phyloP scores from a whole-genome alignment of 2,888 invertebrate genomes.

The Protula sp. region DNA sequence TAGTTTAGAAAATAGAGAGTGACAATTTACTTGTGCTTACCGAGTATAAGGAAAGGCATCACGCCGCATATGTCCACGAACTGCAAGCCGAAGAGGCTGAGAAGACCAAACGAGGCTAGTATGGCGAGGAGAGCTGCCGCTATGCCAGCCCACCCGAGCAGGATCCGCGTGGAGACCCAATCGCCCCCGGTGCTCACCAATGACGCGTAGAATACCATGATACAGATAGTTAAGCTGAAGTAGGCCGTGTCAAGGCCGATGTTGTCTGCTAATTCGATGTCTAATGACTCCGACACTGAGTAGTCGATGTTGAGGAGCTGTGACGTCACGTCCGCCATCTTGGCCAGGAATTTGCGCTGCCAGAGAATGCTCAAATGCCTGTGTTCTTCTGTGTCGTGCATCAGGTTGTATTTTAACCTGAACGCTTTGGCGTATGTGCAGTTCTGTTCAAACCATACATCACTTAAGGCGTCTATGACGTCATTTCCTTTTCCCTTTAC shows the following conservation, averaged over 20 bases:
- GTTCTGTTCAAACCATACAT: neutral
- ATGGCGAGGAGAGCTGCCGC: constrained; percentile 29
- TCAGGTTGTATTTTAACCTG: constrained; percentile 11
- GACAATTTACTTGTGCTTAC: constrained; percentile 23
- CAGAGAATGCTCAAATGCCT: constrained; percentile 5
- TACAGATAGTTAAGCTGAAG: constrained; percentile 13
- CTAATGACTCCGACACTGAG: constrained; percentile 25
- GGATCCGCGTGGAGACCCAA: constrained; percentile 19
- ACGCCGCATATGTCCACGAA: constrained; percentile 34
- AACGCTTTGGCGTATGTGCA: constrained; percentile 6
- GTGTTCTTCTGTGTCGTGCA: constrained; percentile 1
- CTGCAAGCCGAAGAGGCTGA: constrained; percentile 24
- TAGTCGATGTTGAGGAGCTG: constrained; percentile 10
- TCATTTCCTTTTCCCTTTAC: neutral
- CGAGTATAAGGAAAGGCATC: constrained; percentile 32
- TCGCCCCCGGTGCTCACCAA: constrained; percentile 13
- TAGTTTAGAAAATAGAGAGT: too few relatives aligned
- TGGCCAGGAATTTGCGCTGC: constrained; percentile 10
- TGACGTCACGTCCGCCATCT: neutral
- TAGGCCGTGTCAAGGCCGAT: constrained; percentile 12
- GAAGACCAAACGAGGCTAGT: constrained; percentile 29
- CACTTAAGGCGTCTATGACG: neutral
- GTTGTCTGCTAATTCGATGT: constrained; percentile 22
- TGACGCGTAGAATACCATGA: constrained; percentile 12
- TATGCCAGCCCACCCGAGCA: constrained; percentile 16